Evolutionary conservation across 2,888 invertebrate genomes (phyloP).

Genomic region (Malthinus seriepunctatus): DNA sequence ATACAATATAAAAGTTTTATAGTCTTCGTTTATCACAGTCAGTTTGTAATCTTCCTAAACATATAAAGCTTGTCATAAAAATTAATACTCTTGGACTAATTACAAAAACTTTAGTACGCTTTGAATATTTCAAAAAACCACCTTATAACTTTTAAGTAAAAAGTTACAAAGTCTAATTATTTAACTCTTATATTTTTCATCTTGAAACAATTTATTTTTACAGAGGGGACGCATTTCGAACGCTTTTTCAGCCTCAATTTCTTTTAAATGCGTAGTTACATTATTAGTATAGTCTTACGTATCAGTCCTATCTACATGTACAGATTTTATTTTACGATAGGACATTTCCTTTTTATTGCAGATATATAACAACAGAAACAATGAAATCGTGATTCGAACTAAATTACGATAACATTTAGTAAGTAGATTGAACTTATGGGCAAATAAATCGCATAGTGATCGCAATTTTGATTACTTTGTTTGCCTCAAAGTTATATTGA

Average conservation of each 20-base stretch:
- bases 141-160: constrained; percentile 8
- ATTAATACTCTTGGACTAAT: constrained; percentile 15
- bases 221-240: neutral
- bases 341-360: constrained; percentile 33
- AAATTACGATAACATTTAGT: constrained; percentile 34
- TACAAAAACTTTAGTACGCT: constrained; percentile 12
- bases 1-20: constrained; percentile 13
- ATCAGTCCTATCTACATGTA: constrained; percentile 35
- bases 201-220: neutral
- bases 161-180: constrained; percentile 12
- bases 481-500: no score
- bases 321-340: constrained; percentile 37
- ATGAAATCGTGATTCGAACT: constrained; percentile 37
- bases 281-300: constrained; percentile 29
- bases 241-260: neutral
- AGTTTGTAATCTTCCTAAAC: constrained; percentile 11
- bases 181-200: constrained; percentile 2
- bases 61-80: constrained; percentile 18
- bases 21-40: constrained; percentile 10
- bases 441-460: constrained; percentile 8
- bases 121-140: no score
- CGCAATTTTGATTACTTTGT: constrained; percentile 1
- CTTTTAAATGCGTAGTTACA: constrained; percentile 4
- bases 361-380: constrained; percentile 34
- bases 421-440: constrained; percentile 15